These are phyloP conservation scores for Nothoprocta perdicaria DNA, from an alignment of 2,113 vertebrate species.

Conservation along the genomic window DNA sequence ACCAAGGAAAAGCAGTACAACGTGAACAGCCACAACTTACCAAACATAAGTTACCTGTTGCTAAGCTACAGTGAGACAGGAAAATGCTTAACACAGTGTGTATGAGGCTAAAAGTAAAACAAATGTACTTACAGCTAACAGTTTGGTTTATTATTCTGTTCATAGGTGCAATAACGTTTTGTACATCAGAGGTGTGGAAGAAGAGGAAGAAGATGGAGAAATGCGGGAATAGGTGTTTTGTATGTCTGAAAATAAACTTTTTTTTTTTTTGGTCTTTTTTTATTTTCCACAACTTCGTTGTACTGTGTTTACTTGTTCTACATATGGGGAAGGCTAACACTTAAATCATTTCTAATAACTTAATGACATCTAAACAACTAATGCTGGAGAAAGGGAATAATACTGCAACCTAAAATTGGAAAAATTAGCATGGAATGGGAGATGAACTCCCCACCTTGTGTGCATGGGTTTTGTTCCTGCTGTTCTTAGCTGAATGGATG, in stretches of 20 bases:
- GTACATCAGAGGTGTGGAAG: constrained; percentile 98
- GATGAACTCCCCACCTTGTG: accelerated
- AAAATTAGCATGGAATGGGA: accelerated
- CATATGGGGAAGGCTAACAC: background rate
- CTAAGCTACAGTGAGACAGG: background rate
- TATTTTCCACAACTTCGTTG: constrained; percentile 66
- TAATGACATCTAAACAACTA: accelerated
- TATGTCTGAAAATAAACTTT: constrained; percentile 77
- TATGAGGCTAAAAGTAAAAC: accelerated
- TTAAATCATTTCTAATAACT: background rate
- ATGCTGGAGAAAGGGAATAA: background rate
- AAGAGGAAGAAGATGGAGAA: constrained; percentile 98
- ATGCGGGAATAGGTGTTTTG: constrained; percentile 93
- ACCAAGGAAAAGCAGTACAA: background rate
- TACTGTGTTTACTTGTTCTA: background rate
- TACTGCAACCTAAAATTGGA: background rate
- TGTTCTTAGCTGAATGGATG: background rate
- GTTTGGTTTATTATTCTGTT: constrained; percentile 17
- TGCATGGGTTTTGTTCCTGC: background rate
- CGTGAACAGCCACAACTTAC: background rate
- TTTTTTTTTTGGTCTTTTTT: background rate
- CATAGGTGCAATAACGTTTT: constrained; percentile 97
- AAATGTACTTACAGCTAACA: background rate
- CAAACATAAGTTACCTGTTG: background rate
- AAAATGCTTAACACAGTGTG: background rate